These are phyloP conservation scores for Syngnathus typhle DNA, from an alignment of 2,113 vertebrate species.

Conservation along the genomic window DNA sequence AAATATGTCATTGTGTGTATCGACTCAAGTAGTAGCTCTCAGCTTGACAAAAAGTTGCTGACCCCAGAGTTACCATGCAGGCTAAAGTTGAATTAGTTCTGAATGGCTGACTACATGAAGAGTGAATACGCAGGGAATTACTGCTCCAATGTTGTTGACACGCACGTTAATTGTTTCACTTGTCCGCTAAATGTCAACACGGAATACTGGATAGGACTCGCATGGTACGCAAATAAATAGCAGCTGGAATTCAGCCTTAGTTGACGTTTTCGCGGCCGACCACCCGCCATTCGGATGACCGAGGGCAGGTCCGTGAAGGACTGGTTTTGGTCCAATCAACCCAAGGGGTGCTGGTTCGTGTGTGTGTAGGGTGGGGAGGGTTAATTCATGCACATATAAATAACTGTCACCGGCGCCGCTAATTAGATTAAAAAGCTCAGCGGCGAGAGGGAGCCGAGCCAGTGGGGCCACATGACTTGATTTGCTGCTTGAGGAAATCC, in stretches of 20 bases:
- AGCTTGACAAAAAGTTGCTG: too few relatives aligned
- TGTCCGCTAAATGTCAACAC: neutral
- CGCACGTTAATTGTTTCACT: neutral
- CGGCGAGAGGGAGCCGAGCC: conserved; percentile 9
- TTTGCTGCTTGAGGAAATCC: conserved; percentile 16
- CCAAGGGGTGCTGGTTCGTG: conserved; percentile 6
- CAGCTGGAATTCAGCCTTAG: neutral
- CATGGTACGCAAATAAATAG: neutral
- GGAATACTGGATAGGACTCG: neutral
- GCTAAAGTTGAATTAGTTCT: neutral
- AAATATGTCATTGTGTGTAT: too few relatives aligned
- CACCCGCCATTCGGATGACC: conserved; percentile 16
- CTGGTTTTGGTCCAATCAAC: conserved; percentile 47
- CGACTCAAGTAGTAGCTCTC: too few relatives aligned
- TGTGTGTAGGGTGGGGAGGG: conserved; percentile 17
- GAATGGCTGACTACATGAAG: neutral
- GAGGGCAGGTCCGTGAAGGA: conserved; percentile 31
- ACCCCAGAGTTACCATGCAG: neutral
- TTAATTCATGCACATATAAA: conserved; percentile 65
- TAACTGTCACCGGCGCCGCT: conserved; percentile 55
- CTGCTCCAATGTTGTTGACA: neutral
- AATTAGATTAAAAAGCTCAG: conserved; percentile 60
- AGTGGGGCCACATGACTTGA: conserved; percentile 17
- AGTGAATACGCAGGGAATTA: neutral
- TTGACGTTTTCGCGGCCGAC: neutral